Percentiles rank a stretch among this genome's conserved stretches.
Evolutionary conservation across 2,888 invertebrate species (phyloP).

Genomic region (Epinotia bilunana): DNA sequence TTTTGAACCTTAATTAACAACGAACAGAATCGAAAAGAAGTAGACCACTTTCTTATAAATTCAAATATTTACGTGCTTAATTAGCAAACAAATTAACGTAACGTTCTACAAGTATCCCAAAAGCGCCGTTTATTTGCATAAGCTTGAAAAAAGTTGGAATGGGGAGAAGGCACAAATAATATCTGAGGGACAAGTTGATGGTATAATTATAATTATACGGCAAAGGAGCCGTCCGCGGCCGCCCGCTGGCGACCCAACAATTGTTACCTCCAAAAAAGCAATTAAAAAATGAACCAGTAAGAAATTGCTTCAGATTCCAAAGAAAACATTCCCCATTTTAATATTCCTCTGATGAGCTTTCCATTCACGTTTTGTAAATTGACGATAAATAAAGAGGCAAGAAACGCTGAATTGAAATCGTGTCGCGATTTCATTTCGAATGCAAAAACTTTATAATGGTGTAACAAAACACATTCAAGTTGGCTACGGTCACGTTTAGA

Average conservation of each 20-base stretch:
- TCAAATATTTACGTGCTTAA: too few species aligned
- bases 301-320: slow-evolving; percentile 70
- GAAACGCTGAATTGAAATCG: slow-evolving; percentile 68
- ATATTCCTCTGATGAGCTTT: slow-evolving; percentile 60
- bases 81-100: too few species aligned
- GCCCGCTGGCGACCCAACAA: slow-evolving; percentile 77
- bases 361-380: slow-evolving; percentile 68
- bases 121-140: slow-evolving; percentile 34
- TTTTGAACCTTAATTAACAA: too few species aligned
- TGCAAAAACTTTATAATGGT: slow-evolving; percentile 35
- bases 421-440: slow-evolving; percentile 56
- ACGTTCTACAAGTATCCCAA: slow-evolving; percentile 1
- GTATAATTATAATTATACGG: slow-evolving; percentile 82
- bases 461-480: slow-evolving; percentile 28
- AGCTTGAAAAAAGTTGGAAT: slow-evolving; percentile 40
- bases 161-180: slow-evolving; percentile 61
- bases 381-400: slow-evolving; percentile 58
- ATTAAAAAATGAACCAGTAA: slow-evolving; percentile 76
- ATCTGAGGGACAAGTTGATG: slow-evolving; percentile 79
- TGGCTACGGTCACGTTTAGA: slow-evolving; percentile 32
- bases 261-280: slow-evolving; percentile 80
- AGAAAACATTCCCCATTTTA: slow-evolving; percentile 59
- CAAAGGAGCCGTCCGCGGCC: slow-evolving; percentile 79
- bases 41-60: too few species aligned
- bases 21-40: too few species aligned